Percentiles rank a stretch among this genome's conserved stretches.
phyloP scores from a whole-genome alignment of 1,140 invertebrate species.

The Contarinia nasturtii region DNA sequence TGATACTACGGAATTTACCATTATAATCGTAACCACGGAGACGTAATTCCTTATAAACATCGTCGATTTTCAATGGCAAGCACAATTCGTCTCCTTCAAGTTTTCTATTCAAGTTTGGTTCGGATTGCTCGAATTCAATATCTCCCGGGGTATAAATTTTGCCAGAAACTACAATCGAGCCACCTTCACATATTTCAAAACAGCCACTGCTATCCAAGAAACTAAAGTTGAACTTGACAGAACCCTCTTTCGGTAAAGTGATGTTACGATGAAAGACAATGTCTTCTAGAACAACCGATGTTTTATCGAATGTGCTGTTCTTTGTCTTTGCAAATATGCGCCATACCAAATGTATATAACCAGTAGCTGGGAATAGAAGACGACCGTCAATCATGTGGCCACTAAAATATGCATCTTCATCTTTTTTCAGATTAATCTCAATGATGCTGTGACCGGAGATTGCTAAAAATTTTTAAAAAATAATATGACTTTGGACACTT shows the following conservation, averaged over 20 bases:
- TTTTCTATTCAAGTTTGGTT: slow-evolving; percentile 23
- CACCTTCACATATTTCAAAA: slow-evolving; percentile 80
- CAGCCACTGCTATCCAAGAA: slow-evolving; percentile 64
- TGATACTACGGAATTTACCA: slow-evolving; percentile 69
- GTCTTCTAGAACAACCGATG: slow-evolving; percentile 72
- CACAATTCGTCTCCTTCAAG: slow-evolving; percentile 24
- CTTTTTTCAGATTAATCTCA: slow-evolving; percentile 12
- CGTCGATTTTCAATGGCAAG: slow-evolving; percentile 44
- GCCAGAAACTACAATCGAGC: slow-evolving; percentile 59
- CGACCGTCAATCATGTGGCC: slow-evolving; percentile 32
- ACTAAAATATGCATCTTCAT: no score
- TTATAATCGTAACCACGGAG: slow-evolving; percentile 86
- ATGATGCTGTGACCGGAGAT: slow-evolving; percentile 75
- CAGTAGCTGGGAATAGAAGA: slow-evolving; percentile 75
- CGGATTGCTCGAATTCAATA: slow-evolving; percentile 33
- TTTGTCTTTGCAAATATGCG: slow-evolving; percentile 64
- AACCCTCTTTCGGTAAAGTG: slow-evolving; percentile 46
- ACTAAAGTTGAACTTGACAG: slow-evolving; percentile 57
- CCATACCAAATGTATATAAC: slow-evolving; percentile 72
- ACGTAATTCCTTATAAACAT: slow-evolving; percentile 89
- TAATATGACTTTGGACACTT: slow-evolving; percentile 45
- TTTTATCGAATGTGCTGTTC: slow-evolving; percentile 45
- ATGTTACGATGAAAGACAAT: slow-evolving; percentile 68
- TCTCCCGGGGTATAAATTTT: slow-evolving; percentile 47
- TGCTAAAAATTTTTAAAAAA: no score